phyloP scores from a whole-genome alignment of 2,888 invertebrate species.

The Caenorhabditis sinica region DNA sequence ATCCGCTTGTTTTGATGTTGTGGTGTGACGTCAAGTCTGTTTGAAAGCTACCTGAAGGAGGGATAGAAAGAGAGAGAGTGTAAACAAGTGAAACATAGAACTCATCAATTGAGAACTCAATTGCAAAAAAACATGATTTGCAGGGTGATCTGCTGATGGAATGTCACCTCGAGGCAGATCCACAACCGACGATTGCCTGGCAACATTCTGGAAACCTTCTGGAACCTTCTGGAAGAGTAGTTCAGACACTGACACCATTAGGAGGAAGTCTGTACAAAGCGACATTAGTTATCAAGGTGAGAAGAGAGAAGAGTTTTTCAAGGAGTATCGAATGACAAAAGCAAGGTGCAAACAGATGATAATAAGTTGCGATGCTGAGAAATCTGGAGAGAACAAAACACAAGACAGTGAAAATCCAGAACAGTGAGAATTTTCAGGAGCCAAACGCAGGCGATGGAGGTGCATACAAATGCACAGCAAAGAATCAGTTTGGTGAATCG shows the following conservation, averaged over 20 bases:
- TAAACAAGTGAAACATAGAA: constrained; percentile 58
- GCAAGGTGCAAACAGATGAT: constrained; percentile 19
- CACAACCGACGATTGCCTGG: constrained; percentile 81
- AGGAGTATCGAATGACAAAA: constrained; percentile 31
- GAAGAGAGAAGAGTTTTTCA: constrained; percentile 16
- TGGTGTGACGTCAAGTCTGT: constrained; percentile 46
- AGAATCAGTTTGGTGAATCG: constrained; percentile 98
- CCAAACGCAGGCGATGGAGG: constrained; percentile 98
- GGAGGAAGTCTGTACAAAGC: constrained; percentile 80
- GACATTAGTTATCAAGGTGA: constrained; percentile 81
- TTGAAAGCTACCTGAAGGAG: constrained; percentile 4
- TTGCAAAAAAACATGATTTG: constrained; percentile 49
- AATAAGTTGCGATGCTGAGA: constrained; percentile 37
- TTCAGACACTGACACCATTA: constrained; percentile 77
- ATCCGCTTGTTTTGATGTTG: constrained; percentile 43
- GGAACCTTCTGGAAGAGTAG: constrained; percentile 75
- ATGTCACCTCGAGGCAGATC: constrained; percentile 83
- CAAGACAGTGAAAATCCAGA: not conserved
- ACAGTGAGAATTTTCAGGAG: constrained; percentile 86
- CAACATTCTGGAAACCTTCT: constrained; percentile 80
- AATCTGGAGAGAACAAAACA: constrained; percentile 11
- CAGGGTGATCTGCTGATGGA: constrained; percentile 84
- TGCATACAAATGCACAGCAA: constrained; percentile 98
- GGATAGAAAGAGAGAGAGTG: not conserved
- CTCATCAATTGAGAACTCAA: constrained; percentile 27